Conservation (phyloP, 1,140 invertebrate species). For the Lutraria rhynchaena region DNA sequence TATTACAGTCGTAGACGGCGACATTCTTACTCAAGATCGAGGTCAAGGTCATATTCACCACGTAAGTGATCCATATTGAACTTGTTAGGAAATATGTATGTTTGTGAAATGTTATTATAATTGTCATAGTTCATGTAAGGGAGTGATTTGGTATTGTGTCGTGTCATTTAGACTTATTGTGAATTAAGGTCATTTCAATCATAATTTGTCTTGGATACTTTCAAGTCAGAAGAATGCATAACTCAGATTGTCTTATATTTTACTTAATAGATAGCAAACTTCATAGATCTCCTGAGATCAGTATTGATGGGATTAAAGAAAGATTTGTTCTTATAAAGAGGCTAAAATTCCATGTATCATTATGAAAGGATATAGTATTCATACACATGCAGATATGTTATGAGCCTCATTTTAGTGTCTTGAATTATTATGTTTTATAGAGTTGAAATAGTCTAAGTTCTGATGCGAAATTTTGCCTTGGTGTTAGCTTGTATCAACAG, state of each 20-base stretch:
- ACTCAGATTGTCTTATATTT: background rate
- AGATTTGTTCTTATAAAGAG: too few species aligned
- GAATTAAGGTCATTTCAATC: background rate
- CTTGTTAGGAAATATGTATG: background rate
- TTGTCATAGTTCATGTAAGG: background rate
- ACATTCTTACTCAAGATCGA: slow-evolving; percentile 90
- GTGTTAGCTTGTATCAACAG: background rate
- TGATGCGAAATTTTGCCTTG: background rate
- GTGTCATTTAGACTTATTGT: background rate
- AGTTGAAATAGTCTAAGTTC: background rate
- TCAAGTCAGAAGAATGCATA: background rate
- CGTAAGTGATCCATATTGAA: slow-evolving; percentile 86
- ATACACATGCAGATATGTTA: too few species aligned
- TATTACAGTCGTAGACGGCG: slow-evolving; percentile 83
- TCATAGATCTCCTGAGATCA: too few species aligned
- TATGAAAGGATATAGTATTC: too few species aligned
- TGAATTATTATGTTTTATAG: background rate
- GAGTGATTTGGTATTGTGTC: background rate
- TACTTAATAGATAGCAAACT: too few species aligned
- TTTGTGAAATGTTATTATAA: background rate
- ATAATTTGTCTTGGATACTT: background rate
- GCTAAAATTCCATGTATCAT: too few species aligned
- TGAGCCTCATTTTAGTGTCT: too few species aligned
- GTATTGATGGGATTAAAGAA: too few species aligned
- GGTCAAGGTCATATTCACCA: slow-evolving; percentile 89